Base-by-base conservation (phyloP, 1,140 invertebrate species). In the Homalodisca vitripennis region DNA sequence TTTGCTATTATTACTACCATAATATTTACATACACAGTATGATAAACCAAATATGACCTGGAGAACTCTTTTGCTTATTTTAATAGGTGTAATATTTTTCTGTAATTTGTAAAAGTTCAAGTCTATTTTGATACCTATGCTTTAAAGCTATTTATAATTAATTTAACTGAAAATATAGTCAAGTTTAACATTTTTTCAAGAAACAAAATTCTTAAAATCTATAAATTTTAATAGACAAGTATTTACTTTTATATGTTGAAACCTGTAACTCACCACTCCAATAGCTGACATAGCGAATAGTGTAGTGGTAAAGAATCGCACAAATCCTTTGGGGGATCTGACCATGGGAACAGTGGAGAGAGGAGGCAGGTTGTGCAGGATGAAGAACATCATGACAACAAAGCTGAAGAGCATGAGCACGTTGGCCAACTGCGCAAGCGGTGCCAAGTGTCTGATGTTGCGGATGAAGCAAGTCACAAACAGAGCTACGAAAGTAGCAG, bases 271-370 rank as follows among this genome's bases (percentile, higher is more conserved):
- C 77, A 93, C 90, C 79, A 93, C 89, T 30, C 91, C 92, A 46
- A 96, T 94, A n/a, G 94, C 94, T 79, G 95, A 93, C 55, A 96
- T 82, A 0, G 94, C 92, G 81, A 95, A 97, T 2, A 97, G 80
- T 0, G 91, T 91, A 0, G 92, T 95, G 0, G 94, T 93, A 78
- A 97, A 92, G 74, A 89, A 94, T 0, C 93, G 81, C 0, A 89
- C 86, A 76, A 88, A 88, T 57, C 84, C 84, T 46, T 79, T 77
- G 0, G 82, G 68, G 0, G 82, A 77, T 1, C 85, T 87, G 72
- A 86, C 82, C 32, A 87, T 76, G 24, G 85, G 78, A 46, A 86
- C 79, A 1, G 86, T 83, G 13, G 77, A 80, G 0, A 86, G 75
- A 1, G 84, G 75, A 12, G 91, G 88, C 57, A 90, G 75, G 30